Evolutionary conservation across 2,888 invertebrate genomes (phyloP), one percentile per base, ranked within the genome.

Genomic region (Holacanthella duospinosa): DNA sequence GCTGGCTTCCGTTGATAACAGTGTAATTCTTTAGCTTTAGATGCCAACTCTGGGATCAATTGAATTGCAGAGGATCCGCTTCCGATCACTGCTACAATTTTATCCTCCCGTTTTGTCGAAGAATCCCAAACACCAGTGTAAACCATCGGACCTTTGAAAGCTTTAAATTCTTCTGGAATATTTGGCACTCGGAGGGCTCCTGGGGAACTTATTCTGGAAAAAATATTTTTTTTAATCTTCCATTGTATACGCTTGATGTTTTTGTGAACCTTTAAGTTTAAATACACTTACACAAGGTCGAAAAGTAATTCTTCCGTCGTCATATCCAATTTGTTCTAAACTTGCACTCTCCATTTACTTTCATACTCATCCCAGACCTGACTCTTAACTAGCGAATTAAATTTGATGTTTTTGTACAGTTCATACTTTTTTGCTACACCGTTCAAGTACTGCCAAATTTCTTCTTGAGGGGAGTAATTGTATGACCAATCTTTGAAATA

Each of bases 401-500:
- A 60, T 29, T 56, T 59, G 3, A 55, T 60, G 26, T 68, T 59
- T 58, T 63, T 57, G 43, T 69, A 69, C 12, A 72, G 19, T 3
- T 68, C 53, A 43, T 72, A 60, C 54, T 72, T 69, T 44, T 60
- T 63, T 0, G 68, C 66, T 2, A 71, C 64, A 9, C 62, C 59
- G 25, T 57, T 59, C 12, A 68, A 1, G 29, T 72, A 72, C 3
- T 60, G 60, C 55, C 28, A 59, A 28, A 72, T 70, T 43, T 72
- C 72, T 24, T 44, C 44, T 43, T 66, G 66, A 0, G 29, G n/a
- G 1, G 68, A 29, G 29, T 66, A 70, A 1, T 60, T 53, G 4
- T 62, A 27, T 12, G 63, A 54, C 71, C 71, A 71, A 48, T 68
- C 71, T 71, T n/a, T n/a, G n/a, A n/a, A n/a, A n/a, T n/a, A n/a